Evolutionary conservation across 1,140 invertebrate species (phyloP), one percentile per base, ranked within the genome.

Genomic region (Drosophila chauvacae): DNA sequence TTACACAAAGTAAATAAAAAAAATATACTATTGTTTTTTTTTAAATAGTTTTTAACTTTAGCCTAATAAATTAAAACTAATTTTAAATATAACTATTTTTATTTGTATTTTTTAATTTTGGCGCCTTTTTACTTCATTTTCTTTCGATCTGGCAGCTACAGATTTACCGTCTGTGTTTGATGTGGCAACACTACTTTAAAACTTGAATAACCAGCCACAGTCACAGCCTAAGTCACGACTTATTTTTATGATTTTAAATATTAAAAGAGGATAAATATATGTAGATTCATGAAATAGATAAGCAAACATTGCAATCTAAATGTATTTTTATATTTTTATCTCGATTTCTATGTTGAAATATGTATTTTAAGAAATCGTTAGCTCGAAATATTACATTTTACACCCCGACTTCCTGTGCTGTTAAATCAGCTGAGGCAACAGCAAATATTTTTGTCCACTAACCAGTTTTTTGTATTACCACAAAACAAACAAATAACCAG

Each of bases 341-440:
- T 14, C 0, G 1, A 23, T 13, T 14, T 14, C 2, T 11, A 13
- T 26, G 6, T 47, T 47, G 0, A 14, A 23, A 14, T 1, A 14
- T 47, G 2, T 14, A 14, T 13, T 11, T 11, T 20, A 20, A 20
- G 13, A 5, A 37, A 39, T 37, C 6, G 14, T 48, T 48, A 37
- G 37, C 30, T 33, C 2, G 2, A 28, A 14, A 18, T 35, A 18
- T 35, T 23, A 53, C 2, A 14, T 13, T 26, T 51, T 28, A 16
- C 45, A 18, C 6, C 59, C 20, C 11, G 7, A 30, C 14, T 26
- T 30, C 4, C 35, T 3, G 26, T 20, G n/a, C 16, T 26, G 23
- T 58, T 28, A n/a, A 37, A 28, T 50, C 62, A 58, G 41, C 62
- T 37, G 61, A 23, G 9, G 1, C 14, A 7, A 20, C 33, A 18